Conservation (phyloP, 2,113 vertebrate species). For the Dasyurus viverrinus region DNA sequence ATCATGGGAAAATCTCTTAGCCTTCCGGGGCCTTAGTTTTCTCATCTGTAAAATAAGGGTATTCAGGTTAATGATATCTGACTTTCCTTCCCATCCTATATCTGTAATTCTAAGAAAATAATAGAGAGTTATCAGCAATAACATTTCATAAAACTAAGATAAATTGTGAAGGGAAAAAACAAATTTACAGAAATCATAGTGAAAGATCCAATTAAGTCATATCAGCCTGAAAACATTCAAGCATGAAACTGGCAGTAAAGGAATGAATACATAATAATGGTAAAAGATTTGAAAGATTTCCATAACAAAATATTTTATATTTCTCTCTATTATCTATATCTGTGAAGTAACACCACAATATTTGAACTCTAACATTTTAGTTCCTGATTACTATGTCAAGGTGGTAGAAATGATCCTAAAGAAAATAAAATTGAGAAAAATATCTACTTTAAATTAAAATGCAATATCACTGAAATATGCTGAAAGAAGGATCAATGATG, state of each 20-base stretch:
- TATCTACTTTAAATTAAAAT: neutral
- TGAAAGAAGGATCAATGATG: neutral
- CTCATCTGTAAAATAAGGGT: neutral
- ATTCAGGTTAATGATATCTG: neutral
- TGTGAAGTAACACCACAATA: neutral
- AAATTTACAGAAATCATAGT: neutral
- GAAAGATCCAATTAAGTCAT: neutral
- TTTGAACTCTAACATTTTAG: neutral
- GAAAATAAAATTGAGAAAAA: neutral
- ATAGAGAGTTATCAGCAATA: neutral
- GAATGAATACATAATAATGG: neutral
- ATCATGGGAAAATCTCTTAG: neutral
- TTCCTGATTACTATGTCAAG: neutral
- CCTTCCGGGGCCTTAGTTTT: neutral
- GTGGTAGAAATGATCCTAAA: neutral
- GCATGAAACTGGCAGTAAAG: neutral
- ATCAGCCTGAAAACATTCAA: neutral
- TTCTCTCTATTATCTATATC: neutral
- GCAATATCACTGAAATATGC: neutral
- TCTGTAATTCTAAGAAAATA: neutral
- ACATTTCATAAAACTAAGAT: neutral
- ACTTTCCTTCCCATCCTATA: neutral
- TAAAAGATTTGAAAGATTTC: neutral
- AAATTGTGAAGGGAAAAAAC: neutral
- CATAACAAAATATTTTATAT: neutral